Evolutionary conservation across 2,888 invertebrate genomes (phyloP).

Genomic region (Macaria liturata): DNA sequence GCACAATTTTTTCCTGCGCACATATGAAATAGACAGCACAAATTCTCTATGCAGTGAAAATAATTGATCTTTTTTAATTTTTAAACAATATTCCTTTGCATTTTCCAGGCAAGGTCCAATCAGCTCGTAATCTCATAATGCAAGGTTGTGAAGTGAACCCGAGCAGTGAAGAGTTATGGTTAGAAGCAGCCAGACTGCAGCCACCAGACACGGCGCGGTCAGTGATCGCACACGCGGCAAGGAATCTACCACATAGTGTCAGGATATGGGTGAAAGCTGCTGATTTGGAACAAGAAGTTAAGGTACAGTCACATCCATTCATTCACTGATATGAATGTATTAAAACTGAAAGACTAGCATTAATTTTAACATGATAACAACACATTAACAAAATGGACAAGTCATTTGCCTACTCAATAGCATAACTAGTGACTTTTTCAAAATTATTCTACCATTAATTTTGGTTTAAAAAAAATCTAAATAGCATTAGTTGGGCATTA

Average conservation of each 20-base stretch:
- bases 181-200: slow-evolving; percentile 97
- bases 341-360: neutral
- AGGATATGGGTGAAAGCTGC: slow-evolving; percentile 99
- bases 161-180: slow-evolving; percentile 98
- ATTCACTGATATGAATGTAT: neutral
- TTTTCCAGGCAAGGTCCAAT: slow-evolving; percentile 90
- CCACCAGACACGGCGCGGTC: slow-evolving; percentile 97
- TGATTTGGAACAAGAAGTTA: slow-evolving; percentile 95
- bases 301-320: slow-evolving; percentile 64
- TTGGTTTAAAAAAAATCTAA: no score
- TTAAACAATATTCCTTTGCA: no score
- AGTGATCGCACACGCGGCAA: slow-evolving; percentile 97
- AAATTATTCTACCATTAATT: no score
- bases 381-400: no score
- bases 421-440: no score
- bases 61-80: no score
- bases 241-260: slow-evolving; percentile 97
- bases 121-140: slow-evolving; percentile 98
- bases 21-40: no score
- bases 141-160: slow-evolving; percentile 99
- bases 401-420: no score
- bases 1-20: no score
- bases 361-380: no score
- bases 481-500: no score
- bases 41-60: no score